phyloP scores from a whole-genome alignment of 2,113 vertebrate genomes.

The Brachionichthys hirsutus region DNA sequence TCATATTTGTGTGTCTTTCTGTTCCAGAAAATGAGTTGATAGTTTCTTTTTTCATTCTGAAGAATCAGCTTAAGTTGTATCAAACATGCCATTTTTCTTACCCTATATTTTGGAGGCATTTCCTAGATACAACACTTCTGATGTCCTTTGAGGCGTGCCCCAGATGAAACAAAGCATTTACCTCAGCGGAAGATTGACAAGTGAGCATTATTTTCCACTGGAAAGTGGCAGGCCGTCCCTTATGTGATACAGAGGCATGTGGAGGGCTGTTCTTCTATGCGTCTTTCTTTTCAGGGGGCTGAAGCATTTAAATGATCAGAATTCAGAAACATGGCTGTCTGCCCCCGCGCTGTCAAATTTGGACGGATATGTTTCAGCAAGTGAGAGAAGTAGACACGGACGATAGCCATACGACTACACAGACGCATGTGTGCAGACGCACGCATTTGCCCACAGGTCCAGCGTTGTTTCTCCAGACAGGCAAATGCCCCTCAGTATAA shows the following conservation, averaged over 20 bases:
- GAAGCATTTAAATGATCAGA: constrained; percentile 78
- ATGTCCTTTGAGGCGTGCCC: constrained; percentile 71
- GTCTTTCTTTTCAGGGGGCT: constrained; percentile 34
- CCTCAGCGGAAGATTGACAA: constrained; percentile 78
- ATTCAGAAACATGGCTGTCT: constrained; percentile 75
- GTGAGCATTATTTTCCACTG: constrained; percentile 76
- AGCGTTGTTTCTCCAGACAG: constrained; percentile 67
- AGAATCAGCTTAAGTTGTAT: too few species aligned
- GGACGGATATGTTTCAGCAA: constrained; percentile 77
- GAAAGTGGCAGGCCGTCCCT: constrained; percentile 74
- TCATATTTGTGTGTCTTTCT: not conserved
- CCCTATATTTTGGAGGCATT: constrained; percentile 56
- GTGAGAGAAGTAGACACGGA: constrained; percentile 70
- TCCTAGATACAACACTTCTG: constrained; percentile 48
- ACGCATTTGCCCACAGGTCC: constrained; percentile 55
- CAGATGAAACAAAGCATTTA: constrained; percentile 74
- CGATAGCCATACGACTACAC: constrained; percentile 50
- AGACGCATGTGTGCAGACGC: constrained; percentile 25
- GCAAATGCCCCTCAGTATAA: constrained; percentile 62
- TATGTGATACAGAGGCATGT: constrained; percentile 68
- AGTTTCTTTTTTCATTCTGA: constrained; percentile 9
- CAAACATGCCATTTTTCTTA: constrained; percentile 33
- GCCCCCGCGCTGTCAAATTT: constrained; percentile 74
- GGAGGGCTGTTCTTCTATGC: constrained; percentile 59
- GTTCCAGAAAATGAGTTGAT: constrained; percentile 18